Evolutionary conservation across 2,113 vertebrate genomes (phyloP).

Genomic region (Rutilus rutilus): DNA sequence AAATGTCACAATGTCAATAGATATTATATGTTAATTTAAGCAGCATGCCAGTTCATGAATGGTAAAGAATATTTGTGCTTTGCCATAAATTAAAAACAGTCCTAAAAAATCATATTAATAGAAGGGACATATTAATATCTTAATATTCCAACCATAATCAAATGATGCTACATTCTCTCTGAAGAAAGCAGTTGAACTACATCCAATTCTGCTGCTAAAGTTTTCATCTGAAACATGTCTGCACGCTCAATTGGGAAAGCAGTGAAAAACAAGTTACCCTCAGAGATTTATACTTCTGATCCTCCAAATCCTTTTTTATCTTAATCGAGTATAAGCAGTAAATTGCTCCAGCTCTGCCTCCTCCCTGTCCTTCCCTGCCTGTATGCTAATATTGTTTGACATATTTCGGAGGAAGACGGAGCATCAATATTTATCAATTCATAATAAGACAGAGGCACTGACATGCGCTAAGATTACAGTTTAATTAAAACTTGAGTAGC

Average conservation of each 20-base stretch:
- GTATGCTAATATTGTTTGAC: conserved; percentile 60
- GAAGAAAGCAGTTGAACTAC: background rate
- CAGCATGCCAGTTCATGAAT: background rate
- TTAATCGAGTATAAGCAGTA: conserved; percentile 38
- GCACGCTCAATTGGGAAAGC: background rate
- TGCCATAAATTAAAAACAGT: background rate
- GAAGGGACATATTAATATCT: background rate
- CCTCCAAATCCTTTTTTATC: conserved; percentile 46
- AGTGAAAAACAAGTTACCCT: conserved; percentile 33
- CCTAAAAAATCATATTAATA: background rate
- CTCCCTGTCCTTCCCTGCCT: conserved; percentile 39
- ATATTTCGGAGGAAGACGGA: conserved; percentile 56
- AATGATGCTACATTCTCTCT: background rate
- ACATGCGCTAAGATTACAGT: conserved; percentile 65
- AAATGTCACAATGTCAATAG: conserved; percentile 9
- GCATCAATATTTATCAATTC: conserved; percentile 67
- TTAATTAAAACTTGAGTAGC: conserved; percentile 71
- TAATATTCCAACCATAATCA: background rate
- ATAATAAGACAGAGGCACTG: conserved; percentile 67
- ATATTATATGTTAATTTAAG: background rate
- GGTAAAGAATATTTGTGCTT: background rate
- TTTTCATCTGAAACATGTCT: conserved; percentile 27
- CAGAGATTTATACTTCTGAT: conserved; percentile 37
- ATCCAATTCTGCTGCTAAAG: conserved; percentile 16
- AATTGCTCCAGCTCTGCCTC: conserved; percentile 28